Conservation (phyloP, 2,113 vertebrate genomes). For the Indicator indicator region DNA sequence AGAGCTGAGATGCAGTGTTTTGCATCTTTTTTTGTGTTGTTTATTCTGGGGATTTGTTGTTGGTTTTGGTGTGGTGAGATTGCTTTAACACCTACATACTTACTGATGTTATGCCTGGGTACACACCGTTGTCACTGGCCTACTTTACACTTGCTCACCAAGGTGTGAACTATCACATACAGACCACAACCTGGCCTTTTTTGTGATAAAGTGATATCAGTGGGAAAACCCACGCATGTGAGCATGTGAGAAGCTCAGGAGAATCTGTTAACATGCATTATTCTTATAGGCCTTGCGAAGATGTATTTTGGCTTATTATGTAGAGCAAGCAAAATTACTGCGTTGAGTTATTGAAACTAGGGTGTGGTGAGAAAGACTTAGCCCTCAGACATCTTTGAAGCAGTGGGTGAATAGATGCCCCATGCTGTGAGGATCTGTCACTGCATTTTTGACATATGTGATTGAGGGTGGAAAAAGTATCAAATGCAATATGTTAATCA, state of each 20-base stretch:
- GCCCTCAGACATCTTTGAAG: not conserved
- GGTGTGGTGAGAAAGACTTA: not conserved
- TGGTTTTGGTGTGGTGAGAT: not conserved
- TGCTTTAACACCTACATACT: not conserved
- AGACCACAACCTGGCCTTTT: not conserved
- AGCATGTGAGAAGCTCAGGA: not conserved
- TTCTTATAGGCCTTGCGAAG: not conserved
- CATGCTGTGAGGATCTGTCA: rapidly evolving
- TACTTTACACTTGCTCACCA: not conserved
- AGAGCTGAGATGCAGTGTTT: not conserved
- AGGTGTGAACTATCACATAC: not conserved
- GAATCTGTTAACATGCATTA: rapidly evolving
- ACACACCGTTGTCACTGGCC: not conserved
- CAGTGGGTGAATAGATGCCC: not conserved
- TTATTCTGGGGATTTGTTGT: not conserved
- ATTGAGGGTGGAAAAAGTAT: not conserved
- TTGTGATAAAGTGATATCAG: not conserved
- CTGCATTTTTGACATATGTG: not conserved
- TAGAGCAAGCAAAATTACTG: not conserved
- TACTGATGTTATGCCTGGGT: not conserved
- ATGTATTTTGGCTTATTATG: not conserved
- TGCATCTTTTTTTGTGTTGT: not conserved
- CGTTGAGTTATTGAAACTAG: not conserved
- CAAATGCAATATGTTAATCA: not conserved
- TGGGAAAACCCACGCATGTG: not conserved